These are phyloP conservation scores for Cyprinodon variegatus DNA, from an alignment of 2,113 vertebrate genomes.

Conservation along the genomic window DNA sequence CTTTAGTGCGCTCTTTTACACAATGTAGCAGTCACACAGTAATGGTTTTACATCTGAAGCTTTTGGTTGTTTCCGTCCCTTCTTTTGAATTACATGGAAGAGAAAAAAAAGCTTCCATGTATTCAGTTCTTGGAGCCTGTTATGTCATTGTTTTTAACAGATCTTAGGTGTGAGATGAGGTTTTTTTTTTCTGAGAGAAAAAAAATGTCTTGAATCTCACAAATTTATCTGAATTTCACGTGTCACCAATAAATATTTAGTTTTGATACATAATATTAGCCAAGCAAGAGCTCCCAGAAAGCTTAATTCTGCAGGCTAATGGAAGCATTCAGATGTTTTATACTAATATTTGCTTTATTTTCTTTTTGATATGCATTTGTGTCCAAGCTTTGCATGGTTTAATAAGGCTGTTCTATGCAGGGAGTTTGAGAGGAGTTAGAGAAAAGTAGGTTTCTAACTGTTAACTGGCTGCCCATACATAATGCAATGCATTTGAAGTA, in stretches of 20 bases:
- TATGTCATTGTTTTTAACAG: not conserved
- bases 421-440: constrained; percentile 39
- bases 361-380: constrained; percentile 32
- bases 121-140: not conserved
- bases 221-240: constrained; percentile 33
- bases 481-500: not conserved
- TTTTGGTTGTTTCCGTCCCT: not conserved
- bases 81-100: not conserved
- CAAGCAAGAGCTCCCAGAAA: constrained; percentile 14
- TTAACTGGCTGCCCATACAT: constrained; percentile 30
- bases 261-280: constrained; percentile 19
- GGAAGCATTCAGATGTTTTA: constrained; percentile 27
- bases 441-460: constrained; percentile 37
- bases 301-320: constrained; percentile 23
- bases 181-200: constrained; percentile 11
- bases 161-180: not conserved
- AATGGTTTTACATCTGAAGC: not conserved
- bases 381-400: constrained; percentile 53
- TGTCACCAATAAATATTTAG: constrained; percentile 16
- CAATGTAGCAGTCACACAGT: constrained; percentile 51
- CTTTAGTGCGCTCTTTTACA: constrained; percentile 35
- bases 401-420: constrained; percentile 36
- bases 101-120: not conserved
- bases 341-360: not conserved
- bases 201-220: constrained; percentile 28